These are phyloP conservation scores for Aphelenchoides bicaudatus DNA, from an alignment of 2,888 invertebrate species.

Conservation along the genomic window DNA sequence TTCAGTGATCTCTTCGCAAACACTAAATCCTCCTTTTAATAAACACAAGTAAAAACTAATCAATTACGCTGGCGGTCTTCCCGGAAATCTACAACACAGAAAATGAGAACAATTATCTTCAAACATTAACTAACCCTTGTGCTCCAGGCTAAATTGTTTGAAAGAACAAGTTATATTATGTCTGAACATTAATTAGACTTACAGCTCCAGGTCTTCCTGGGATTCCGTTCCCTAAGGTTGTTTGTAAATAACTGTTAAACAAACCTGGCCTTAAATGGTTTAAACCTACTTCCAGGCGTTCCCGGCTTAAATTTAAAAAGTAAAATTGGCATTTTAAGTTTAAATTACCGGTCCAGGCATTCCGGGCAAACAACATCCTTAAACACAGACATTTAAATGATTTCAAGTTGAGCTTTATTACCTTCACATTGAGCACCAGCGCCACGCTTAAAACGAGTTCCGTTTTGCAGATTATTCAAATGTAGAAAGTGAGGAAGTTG, in stretches of 20 bases:
- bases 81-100: constrained; percentile 59
- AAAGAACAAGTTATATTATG: too few species aligned
- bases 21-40: constrained; percentile 29
- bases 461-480: background rate
- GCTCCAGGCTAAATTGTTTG: too few species aligned
- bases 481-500: constrained; percentile 23
- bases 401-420: constrained; percentile 5
- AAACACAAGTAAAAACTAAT: background rate
- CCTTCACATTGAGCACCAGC: constrained; percentile 18
- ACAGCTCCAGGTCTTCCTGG: constrained; percentile 60
- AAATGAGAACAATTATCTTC: too few species aligned
- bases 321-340: background rate
- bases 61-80: constrained; percentile 54
- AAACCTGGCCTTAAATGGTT: constrained; percentile 2
- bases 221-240: background rate
- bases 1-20: constrained; percentile 58
- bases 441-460: constrained; percentile 33
- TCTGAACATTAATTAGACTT: too few species aligned
- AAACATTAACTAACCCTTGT: too few species aligned
- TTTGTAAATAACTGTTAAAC: background rate
- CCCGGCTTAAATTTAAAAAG: constrained; percentile 17
- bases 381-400: background rate
- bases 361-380: constrained; percentile 58
- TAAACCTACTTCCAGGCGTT: constrained; percentile 15
- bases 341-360: constrained; percentile 43